Base-by-base conservation (phyloP, 2,888 invertebrate genomes). In the Seira musarum region DNA sequence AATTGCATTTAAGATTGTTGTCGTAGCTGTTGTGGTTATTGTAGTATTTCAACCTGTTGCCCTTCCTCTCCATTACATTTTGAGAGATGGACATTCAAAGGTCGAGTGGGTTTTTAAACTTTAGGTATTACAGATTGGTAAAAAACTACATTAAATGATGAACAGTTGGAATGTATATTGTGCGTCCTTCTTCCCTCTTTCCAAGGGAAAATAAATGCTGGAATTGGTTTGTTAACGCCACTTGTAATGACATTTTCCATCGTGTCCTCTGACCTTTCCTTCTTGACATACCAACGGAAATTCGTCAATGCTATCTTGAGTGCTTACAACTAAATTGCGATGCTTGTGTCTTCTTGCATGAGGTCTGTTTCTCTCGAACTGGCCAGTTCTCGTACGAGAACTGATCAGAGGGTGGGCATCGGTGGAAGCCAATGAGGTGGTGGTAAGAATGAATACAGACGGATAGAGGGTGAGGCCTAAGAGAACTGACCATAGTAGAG, bases 341-440 rank as follows among this genome's bases (percentile, higher is more conserved):
- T 78, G 46, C 25, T 67, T 71, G 53, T 78, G 78, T 24, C 53
- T 3, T 17, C 22, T 78, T 19, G 64, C 65, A 70, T 77, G 77
- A 40, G 40, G 6, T 40, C 71, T 71, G 0, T 22, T 60, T 13
- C 40, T 70, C 57, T 78, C 78, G 60, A 71, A 71, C 24, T 49
- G 35, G 0, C 24, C 21, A 10, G 75, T 75, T 66, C 78, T 57
- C 21, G 66, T 64, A 2, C 24, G 65, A 1, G 53, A 53, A 15
- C 15, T 17, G 15, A 71, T 57, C 65, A 71, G 69, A n/a, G 77
- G 78, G 15, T 35, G 40, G 8, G 78, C 78, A 13, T 60, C 60
- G 0, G 70, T 46, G 15, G 24, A 22, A 15, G 40, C 64, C 19
- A 53, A 13, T 15, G 15, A 22, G 22, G 46, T 25, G 5, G 60